Base-by-base conservation (phyloP, 2,888 invertebrate genomes). In the Philereme transversata region DNA sequence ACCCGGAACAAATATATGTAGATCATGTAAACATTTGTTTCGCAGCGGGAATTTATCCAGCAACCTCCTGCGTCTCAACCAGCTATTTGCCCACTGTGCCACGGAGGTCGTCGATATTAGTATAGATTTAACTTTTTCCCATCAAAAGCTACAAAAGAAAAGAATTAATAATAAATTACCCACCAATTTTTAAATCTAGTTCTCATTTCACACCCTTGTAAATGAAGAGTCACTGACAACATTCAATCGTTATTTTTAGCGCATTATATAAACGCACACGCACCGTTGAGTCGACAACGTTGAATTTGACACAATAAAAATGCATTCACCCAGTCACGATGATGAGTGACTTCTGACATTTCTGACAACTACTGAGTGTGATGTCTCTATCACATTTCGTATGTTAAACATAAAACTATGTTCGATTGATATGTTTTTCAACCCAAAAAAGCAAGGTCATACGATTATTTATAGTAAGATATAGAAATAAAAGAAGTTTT, bases 351-450 rank as follows among this genome's bases (percentile, higher is more conserved):
- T 61, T 54, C 35, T 64, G 57, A 41, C 55, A 60, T 38, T 34
- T 53, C 22, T 69, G 70, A 69, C 68, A 62, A 50, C 58, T 49
- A 47, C 63, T 69, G 73, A 70, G 62, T 62, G 61, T 61, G 67
- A 48, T 71, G 68, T 73, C 74, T 62, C 69, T 69, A 64, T 47
- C 66, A 35, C 70, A 73, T 73, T 53, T 57, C 49, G 22, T 10
- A 41, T 34, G 10, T 51, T 41, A 1, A 34, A 38, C 5, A 38
- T 3, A 22, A 22, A 1, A 22, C 3, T 22, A 22, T 22, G 22
- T 22, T 22, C 22, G 22, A 22, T 3, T 22, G 22, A 22, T 22
- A 22, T 22, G 22, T 22, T 22, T 22, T 22, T 22, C 22, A 22
- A 3, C 22, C 22, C 22, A 22, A 22, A 22, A 22, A 22, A 22